phyloP scores from a whole-genome alignment of 2,888 invertebrate species.

The Dorcus hopei region DNA sequence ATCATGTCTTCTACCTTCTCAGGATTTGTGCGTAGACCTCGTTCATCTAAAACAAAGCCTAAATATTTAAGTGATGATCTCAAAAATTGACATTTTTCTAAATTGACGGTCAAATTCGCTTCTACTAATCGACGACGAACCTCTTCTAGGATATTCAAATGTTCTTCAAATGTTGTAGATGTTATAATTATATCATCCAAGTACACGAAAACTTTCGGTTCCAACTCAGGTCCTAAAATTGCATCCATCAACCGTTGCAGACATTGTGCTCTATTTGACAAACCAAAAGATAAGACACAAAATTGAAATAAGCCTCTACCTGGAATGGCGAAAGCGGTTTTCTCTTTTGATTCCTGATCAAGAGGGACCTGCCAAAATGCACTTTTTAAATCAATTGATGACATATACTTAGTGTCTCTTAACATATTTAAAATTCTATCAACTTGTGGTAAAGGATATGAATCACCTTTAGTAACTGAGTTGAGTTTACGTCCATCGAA shows the following conservation, averaged over 20 bases:
- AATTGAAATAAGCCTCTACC: conserved; percentile 31
- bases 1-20: conserved; percentile 30
- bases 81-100: conserved; percentile 30
- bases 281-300: conserved; percentile 24
- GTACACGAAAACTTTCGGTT: conserved; percentile 19
- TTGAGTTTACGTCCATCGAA: conserved; percentile 33
- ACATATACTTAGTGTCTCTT: conserved; percentile 25
- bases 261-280: conserved; percentile 23
- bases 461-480: conserved; percentile 26
- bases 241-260: conserved; percentile 21
- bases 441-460: conserved; percentile 30
- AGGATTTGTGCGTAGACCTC: conserved; percentile 29
- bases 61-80: conserved; percentile 25
- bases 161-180: conserved; percentile 17
- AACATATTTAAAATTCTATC: conserved; percentile 26
- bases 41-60: conserved; percentile 29
- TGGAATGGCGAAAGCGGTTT: too few relatives aligned
- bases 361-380: conserved; percentile 32
- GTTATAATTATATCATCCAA: conserved; percentile 32
- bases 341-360: conserved; percentile 13
- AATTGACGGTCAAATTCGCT: conserved; percentile 29
- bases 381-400: conserved; percentile 24
- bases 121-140: conserved; percentile 18
- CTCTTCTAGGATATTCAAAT: conserved; percentile 19
- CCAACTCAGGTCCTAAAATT: conserved; percentile 16